Evolutionary conservation across 2,113 vertebrate species (phyloP).

Genomic region (Halichoerus grypus): DNA sequence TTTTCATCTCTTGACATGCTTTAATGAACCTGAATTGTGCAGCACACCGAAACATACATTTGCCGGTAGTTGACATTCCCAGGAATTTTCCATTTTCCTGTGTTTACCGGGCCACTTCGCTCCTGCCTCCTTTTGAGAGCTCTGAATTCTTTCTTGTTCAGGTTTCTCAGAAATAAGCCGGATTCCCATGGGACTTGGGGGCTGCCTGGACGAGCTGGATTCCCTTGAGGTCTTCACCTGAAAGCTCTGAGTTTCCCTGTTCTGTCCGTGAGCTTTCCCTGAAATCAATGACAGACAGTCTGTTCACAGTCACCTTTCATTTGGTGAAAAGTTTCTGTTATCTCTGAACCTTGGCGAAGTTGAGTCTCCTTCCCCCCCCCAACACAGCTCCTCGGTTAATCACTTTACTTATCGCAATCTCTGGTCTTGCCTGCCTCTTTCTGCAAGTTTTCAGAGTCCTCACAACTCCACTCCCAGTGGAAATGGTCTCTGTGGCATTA

Average conservation of each 20-base stretch:
- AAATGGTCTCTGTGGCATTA: neutral
- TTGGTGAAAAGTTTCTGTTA: slow-evolving; percentile 71
- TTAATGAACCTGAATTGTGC: neutral
- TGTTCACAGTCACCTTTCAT: slow-evolving; percentile 41
- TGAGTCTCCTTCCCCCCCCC: neutral
- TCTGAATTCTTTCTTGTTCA: slow-evolving; percentile 6
- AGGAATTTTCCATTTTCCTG: neutral
- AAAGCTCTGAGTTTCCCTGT: neutral
- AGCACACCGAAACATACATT: neutral
- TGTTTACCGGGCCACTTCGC: neutral
- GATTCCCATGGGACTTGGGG: neutral
- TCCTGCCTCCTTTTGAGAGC: neutral
- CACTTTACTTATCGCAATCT: slow-evolving; percentile 69
- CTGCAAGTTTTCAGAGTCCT: neutral
- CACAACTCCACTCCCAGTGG: neutral
- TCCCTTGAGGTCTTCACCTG: slow-evolving; percentile 46
- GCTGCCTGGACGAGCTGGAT: neutral
- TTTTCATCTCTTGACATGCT: neutral
- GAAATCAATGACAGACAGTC: slow-evolving; percentile 47
- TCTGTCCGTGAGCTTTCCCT: neutral
- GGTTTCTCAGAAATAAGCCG: slow-evolving; percentile 13
- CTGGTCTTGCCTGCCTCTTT: slow-evolving; percentile 32
- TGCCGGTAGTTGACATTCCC: neutral
- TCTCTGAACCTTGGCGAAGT: slow-evolving; percentile 60
- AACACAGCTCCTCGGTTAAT: slow-evolving; percentile 55